Conservation (phyloP, 2,888 invertebrate species). For the Polydesmus complanatus region DNA sequence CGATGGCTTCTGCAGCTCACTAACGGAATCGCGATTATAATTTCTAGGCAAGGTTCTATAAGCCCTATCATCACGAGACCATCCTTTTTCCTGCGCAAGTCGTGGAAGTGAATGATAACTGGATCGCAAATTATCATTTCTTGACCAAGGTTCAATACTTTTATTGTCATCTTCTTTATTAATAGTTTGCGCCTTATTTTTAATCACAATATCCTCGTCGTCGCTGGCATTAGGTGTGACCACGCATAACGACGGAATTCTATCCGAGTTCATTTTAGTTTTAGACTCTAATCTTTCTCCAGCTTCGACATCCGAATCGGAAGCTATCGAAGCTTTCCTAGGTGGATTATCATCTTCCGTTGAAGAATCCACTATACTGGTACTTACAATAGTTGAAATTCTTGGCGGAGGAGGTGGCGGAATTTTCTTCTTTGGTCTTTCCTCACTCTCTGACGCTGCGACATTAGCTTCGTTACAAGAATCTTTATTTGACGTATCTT, state of each 20-base stretch:
- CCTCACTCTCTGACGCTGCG: background rate
- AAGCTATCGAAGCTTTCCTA: slow-evolving; percentile 36
- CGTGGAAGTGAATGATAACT: background rate
- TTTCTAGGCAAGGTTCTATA: background rate
- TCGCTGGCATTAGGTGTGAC: slow-evolving; percentile 78
- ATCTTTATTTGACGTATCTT: slow-evolving; percentile 1
- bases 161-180: background rate
- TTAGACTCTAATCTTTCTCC: slow-evolving; percentile 50
- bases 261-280: slow-evolving; percentile 69
- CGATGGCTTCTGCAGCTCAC: background rate
- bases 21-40: background rate
- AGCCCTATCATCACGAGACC: background rate
- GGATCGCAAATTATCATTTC: background rate
- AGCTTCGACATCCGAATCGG: slow-evolving; percentile 12
- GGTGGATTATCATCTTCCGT: slow-evolving; percentile 7
- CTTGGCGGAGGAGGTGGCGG: slow-evolving; percentile 23
- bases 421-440: slow-evolving; percentile 6
- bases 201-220: slow-evolving; percentile 53
- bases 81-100: background rate
- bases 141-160: background rate
- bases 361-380: slow-evolving; percentile 18
- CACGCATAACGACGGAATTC: slow-evolving; percentile 84
- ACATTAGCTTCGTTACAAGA: background rate
- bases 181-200: background rate
- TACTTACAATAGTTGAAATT: slow-evolving; percentile 19